Evolutionary conservation across 2,113 vertebrate genomes (phyloP).

Genomic region (Oenanthe oenanthe): DNA sequence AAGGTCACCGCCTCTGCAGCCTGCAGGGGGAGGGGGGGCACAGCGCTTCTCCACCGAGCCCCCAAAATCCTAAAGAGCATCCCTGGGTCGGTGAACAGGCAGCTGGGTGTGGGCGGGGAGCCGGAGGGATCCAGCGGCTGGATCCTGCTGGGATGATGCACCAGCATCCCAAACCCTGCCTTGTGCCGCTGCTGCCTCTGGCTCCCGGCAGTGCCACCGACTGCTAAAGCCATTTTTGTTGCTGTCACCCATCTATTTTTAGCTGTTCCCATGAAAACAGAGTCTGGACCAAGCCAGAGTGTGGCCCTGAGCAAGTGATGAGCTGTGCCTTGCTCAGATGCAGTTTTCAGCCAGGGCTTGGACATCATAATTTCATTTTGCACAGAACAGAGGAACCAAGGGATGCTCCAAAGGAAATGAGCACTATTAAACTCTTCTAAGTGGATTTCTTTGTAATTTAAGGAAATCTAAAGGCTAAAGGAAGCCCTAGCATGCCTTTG

Average conservation of each 20-base stretch:
- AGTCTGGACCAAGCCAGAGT: background rate
- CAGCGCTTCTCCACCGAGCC: background rate
- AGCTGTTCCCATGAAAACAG: background rate
- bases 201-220: background rate
- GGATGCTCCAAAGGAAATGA: background rate
- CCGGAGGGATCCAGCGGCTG: background rate
- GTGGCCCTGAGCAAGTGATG: background rate
- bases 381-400: background rate
- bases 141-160: no score
- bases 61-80: background rate
- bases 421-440: background rate
- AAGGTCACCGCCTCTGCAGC: background rate
- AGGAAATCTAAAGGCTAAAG: background rate
- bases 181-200: background rate
- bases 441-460: background rate
- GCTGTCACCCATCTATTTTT: background rate
- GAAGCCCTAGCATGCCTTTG: background rate
- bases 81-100: background rate
- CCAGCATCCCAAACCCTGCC: background rate
- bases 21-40: background rate
- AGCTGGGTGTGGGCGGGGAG: rapidly evolving
- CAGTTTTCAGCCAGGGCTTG: background rate
- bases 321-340: background rate
- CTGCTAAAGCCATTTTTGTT: background rate
- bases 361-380: background rate